Base-by-base conservation (phyloP, 2,113 vertebrate species). In the Triplophysa rosa region DNA sequence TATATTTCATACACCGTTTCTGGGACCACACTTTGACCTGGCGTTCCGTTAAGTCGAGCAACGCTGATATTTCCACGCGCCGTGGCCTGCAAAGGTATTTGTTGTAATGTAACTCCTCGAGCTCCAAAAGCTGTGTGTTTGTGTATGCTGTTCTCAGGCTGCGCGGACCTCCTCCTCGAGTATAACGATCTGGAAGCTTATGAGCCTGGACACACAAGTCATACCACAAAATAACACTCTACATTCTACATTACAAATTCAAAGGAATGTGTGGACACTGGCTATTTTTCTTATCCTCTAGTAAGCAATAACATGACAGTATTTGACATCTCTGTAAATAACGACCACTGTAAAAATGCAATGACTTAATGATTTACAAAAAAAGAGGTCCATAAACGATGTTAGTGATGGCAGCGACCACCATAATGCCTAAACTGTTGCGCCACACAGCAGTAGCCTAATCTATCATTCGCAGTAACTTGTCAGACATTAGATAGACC, bases 1-100 rank as follows among this genome's bases (percentile, higher is more conserved):
- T 98, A 92, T 97, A 95, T 77, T 99, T 98, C 96, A 97, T 99
- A 83, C 95, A 93, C 59, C 95, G 90, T 91, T 98, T 98, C 89
- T 98, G 96, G 86, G 98, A 97, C 96, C 96, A 98, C 76, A 98
- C 96, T 90, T 98, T 98, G 63, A 98, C 95, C 92, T 99, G 96
- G 86, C 96, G 95, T 88, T 99, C 96, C 0, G 95, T 96, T 89
- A 98, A 88, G 91, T 98, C 95, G 91, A 99, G 87, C 87, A 96
- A 85, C 16, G 95, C 93, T 1, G 95, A 95, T 47, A 98, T 98
- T 84, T 99, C 96, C 90, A 96, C 94, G 69, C 96, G 92, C 77
- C 96, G 94, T 24, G 96, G 96, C 93, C 96, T 93, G 90, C 96
- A 96, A 70, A 98, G 94, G 84, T 98, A 97, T 93, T 96, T 98